These are phyloP conservation scores for Heliocidaris tuberculata DNA, from an alignment of 35 echinoderm and acorn worm species.

Conservation along the genomic window DNA sequence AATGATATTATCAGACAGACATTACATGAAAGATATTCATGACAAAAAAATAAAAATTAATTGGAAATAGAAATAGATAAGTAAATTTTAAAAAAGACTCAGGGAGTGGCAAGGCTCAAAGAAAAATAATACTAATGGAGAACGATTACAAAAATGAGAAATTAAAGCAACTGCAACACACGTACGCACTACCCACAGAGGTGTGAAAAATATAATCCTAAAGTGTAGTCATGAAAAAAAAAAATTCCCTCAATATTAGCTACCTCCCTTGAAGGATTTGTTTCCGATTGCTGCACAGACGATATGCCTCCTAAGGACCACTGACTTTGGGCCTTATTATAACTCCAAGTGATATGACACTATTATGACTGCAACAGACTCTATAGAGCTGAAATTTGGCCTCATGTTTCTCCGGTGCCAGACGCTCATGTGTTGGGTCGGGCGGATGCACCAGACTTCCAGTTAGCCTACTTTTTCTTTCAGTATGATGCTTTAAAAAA, in stretches of 20 bases:
- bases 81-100: too few species aligned
- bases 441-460: too few species aligned
- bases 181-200: not conserved
- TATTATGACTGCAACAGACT: not conserved
- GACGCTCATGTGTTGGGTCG: not conserved
- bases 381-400: not conserved
- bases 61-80: too few species aligned
- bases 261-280: not conserved
- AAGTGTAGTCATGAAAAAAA: not conserved
- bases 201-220: constrained; percentile 5
- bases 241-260: constrained; percentile 1
- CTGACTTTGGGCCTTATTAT: not conserved
- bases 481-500: too few species aligned
- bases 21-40: too few species aligned
- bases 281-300: not conserved
- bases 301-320: not conserved
- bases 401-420: not conserved
- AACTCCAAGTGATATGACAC: not conserved
- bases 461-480: too few species aligned
- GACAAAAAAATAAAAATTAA: too few species aligned
- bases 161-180: too few species aligned
- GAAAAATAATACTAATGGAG: too few species aligned
- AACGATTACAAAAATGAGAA: too few species aligned
- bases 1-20: too few species aligned
- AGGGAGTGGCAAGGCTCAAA: too few species aligned